Conservation (phyloP, 2,888 invertebrate genomes). For the Dicranocentrus wangi region DNA sequence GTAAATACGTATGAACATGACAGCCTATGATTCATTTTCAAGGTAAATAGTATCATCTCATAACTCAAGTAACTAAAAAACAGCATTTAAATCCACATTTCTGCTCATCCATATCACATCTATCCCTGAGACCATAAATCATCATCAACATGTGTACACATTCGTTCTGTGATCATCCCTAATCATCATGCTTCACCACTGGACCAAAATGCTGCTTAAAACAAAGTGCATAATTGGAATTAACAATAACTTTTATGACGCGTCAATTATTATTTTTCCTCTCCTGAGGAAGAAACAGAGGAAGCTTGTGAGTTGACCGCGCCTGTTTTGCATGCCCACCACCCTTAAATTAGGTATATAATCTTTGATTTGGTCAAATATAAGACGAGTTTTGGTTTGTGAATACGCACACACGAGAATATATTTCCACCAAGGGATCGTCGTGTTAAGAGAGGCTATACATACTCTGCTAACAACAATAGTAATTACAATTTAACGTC, state of each 20-base stretch:
- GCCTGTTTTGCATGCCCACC: conserved; percentile 50
- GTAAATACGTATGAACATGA: not conserved
- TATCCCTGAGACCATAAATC: conserved; percentile 31
- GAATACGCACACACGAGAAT: not conserved
- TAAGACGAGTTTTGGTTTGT: conserved; percentile 12
- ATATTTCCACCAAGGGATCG: not conserved
- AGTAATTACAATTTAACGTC: conserved; percentile 13
- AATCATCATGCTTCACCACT: conserved; percentile 53
- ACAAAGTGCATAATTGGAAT: conserved; percentile 54
- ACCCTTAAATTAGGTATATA: conserved; percentile 20
- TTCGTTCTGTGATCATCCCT: conserved; percentile 7
- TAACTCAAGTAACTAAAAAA: too few species aligned
- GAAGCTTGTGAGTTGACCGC: conserved; percentile 38
- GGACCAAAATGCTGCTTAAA: conserved; percentile 47
- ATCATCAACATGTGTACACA: conserved; percentile 2
- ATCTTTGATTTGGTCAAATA: not conserved
- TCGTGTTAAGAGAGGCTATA: not conserved
- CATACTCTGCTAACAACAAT: conserved; percentile 7
- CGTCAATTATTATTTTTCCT: conserved; percentile 48
- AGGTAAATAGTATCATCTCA: not conserved
- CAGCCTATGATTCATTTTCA: not conserved
- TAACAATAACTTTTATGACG: conserved; percentile 51
- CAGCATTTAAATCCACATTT: conserved; percentile 12
- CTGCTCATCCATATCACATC: conserved; percentile 20
- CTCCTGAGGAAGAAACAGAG: conserved; percentile 27